Conservation (phyloP, 2,797 vertebrate species). For the Scyliorhinus canicula region DNA sequence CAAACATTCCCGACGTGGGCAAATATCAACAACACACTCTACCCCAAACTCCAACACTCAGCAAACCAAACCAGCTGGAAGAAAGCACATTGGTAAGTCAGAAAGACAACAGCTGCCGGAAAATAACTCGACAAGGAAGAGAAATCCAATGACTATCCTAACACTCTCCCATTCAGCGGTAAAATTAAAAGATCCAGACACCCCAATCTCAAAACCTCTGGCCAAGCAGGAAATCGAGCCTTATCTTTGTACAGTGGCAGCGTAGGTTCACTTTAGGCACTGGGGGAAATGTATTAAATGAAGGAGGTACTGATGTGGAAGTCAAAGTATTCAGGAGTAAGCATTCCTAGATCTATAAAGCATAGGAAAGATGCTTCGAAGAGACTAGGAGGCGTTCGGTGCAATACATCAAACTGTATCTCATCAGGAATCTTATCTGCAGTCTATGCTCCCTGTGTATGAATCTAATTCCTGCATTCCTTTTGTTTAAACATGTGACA, state of each 20-base stretch:
- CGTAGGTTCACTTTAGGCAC: background rate
- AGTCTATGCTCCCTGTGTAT: background rate
- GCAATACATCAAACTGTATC: too few relatives aligned
- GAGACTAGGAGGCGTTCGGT: background rate
- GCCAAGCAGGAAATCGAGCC: too few relatives aligned
- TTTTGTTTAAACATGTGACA: background rate
- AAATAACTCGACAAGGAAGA: background rate
- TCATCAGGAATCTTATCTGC: background rate
- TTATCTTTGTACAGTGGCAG: background rate
- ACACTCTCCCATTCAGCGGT: background rate
- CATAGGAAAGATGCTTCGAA: background rate
- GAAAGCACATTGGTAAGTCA: too few relatives aligned
- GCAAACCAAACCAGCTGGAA: too few relatives aligned
- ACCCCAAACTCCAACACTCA: too few relatives aligned
- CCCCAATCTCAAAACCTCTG: background rate
- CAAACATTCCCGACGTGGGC: too few relatives aligned
- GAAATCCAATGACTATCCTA: background rate
- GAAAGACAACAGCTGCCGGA: background rate
- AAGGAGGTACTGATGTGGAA: background rate
- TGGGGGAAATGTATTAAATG: background rate
- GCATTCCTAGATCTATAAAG: background rate
- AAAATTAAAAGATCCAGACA: background rate
- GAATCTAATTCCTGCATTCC: background rate
- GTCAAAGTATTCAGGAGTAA: background rate
- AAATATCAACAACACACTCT: too few relatives aligned